Base-by-base conservation (phyloP, 2,888 invertebrate genomes). In the Exocentrus adspersus region DNA sequence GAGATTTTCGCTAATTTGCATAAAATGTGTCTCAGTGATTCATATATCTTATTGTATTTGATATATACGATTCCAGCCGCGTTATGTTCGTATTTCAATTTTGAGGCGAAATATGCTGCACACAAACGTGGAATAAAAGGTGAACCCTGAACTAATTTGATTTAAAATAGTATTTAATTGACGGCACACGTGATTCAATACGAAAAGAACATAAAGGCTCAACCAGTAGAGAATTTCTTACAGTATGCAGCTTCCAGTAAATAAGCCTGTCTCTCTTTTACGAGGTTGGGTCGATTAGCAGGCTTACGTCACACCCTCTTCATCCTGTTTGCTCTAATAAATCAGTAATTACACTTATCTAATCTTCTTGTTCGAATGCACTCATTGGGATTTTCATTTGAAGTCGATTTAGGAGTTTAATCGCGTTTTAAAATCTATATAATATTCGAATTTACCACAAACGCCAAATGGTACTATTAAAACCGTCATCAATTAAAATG, bases 1-100 rank as follows among this genome's bases (percentile, higher is more conserved):
- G 83, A 83, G 83, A 83, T 83, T 82, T 83, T 80, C 80, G 73
- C 73, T 79, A 78, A 82, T 83, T 83, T 83, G 78, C 83, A 83
- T 83, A 83, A 83, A 83, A 83, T 83, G 83, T 83, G 83, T 83
- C 83, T 82, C 82, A 80, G 77, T 82, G 81, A 81, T 82, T 81
- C 82, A 81, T 82, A 81, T 82, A 81, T 82, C 82, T 82, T 81
- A 81, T 81, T 81, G 80, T 75, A 70, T 74, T 78, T 81, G 81
- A 81, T 81, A 80, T n/a, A n/a, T 79, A 81, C 72, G 79, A 78
- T 77, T 77, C 74, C 76, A 75, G 77, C 73, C 74, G 71, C 53
- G 72, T 66, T 71, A 68, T 74, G 75, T 73, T 74, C 71, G 72
- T 70, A 72, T 75, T 73, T 69, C 70, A 71, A 72, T 74, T 73